These are phyloP conservation scores for Chrysemys picta DNA, from an alignment of 2,113 vertebrate species.

Conservation along the genomic window DNA sequence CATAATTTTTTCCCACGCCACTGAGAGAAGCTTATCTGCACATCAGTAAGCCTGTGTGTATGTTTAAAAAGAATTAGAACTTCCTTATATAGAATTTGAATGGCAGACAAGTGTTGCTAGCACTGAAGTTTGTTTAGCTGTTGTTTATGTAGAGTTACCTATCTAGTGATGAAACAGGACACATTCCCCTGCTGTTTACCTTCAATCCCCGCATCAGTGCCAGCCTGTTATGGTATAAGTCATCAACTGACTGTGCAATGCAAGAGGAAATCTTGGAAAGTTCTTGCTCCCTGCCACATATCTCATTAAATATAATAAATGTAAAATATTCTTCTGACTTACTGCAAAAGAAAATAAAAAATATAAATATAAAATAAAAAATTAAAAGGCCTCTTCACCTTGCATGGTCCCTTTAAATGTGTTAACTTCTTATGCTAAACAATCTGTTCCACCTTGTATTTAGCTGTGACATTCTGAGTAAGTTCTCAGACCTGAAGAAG, in stretches of 20 bases:
- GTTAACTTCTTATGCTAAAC: too few relatives aligned
- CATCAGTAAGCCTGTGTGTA: neutral
- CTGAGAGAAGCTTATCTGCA: neutral
- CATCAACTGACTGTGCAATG: neutral
- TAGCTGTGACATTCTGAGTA: too few relatives aligned
- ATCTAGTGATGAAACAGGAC: neutral
- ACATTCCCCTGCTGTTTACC: neutral
- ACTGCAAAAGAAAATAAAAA: neutral
- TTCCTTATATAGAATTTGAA: neutral
- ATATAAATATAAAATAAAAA: neutral
- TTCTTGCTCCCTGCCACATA: neutral
- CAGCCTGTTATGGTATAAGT: rapidly evolving
- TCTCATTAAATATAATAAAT: constrained; percentile 1
- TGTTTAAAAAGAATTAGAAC: neutral
- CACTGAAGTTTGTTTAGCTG: neutral
- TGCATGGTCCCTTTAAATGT: neutral
- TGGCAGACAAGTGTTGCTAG: neutral
- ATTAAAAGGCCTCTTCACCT: neutral
- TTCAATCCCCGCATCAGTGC: neutral
- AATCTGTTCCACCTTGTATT: too few relatives aligned
- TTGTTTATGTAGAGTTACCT: neutral
- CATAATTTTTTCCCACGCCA: neutral
- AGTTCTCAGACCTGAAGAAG: too few relatives aligned
- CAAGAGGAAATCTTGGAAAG: neutral
- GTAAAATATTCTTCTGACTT: neutral